Conservation (phyloP, 1,140 invertebrate species). For the Metaphire vulgaris region DNA sequence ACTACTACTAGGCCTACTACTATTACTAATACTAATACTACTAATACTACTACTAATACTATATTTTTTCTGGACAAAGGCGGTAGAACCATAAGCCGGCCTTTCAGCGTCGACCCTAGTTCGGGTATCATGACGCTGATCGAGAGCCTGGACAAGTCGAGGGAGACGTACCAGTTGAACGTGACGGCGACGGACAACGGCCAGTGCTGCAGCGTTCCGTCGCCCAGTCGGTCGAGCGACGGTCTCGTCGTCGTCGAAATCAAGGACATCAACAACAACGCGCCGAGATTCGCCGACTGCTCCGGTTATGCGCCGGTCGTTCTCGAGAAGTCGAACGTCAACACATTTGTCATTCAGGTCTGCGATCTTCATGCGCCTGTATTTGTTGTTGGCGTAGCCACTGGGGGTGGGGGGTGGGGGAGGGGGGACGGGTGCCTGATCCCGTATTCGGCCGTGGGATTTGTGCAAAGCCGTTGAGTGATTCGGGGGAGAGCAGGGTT, state of each 20-base stretch:
- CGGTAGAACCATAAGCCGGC: too few relatives aligned
- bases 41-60: too few relatives aligned
- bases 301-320: constrained; percentile 60
- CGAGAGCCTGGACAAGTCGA: not conserved
- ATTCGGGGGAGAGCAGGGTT: too few relatives aligned
- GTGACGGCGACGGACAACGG: constrained; percentile 90
- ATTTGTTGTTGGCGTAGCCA: too few relatives aligned
- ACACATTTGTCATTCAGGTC: constrained; percentile 29
- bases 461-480: too few relatives aligned
- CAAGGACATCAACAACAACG: constrained; percentile 91
- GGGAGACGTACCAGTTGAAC: constrained; percentile 57
- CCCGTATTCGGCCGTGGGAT: too few relatives aligned
- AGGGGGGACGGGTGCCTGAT: too few relatives aligned
- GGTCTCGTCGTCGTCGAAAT: constrained; percentile 68
- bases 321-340: constrained; percentile 21
- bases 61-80: too few relatives aligned
- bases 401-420: too few relatives aligned
- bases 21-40: too few relatives aligned
- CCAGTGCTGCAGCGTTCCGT: constrained; percentile 78
- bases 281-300: constrained; percentile 87
- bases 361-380: too few relatives aligned
- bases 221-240: constrained; percentile 65
- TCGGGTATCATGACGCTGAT: constrained; percentile 16
- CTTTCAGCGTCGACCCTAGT: constrained; percentile 9
- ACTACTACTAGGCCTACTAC: too few relatives aligned